Percentiles rank a stretch among this genome's conserved stretches.
Evolutionary conservation across 2,888 invertebrate genomes (phyloP).

Genomic region (Hanleya hanleyi): DNA sequence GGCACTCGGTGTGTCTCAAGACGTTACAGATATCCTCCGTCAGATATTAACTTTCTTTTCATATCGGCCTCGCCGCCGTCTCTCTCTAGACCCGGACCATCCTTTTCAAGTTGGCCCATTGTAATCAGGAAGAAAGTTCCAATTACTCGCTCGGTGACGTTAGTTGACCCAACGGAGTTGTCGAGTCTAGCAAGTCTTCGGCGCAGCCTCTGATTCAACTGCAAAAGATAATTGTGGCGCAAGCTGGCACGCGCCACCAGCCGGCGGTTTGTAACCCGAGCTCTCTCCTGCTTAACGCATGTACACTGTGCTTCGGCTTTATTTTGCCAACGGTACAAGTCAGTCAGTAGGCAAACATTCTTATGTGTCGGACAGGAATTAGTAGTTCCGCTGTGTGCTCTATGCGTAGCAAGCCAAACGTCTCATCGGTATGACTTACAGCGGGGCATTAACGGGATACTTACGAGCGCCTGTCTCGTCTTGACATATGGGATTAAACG

Average conservation of each 20-base stretch:
- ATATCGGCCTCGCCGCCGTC: background rate
- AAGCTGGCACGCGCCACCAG: background rate
- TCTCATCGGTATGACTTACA: no score
- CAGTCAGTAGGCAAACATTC: slow-evolving; percentile 1
- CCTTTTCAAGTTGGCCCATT: background rate
- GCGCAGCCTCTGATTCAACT: background rate
- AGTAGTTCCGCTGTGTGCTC: background rate
- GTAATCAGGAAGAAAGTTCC: background rate
- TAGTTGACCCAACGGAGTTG: background rate
- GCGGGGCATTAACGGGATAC: no score
- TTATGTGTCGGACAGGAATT: background rate
- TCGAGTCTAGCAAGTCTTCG: background rate
- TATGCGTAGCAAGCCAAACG: no score
- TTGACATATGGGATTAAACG: no score
- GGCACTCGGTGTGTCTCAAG: background rate
- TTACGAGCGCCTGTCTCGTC: no score
- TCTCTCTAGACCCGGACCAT: slow-evolving; percentile 5
- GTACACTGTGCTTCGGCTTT: background rate
- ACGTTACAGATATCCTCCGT: background rate
- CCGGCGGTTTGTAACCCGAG: background rate
- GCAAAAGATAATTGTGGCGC: background rate
- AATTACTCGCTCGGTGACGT: slow-evolving; percentile 2
- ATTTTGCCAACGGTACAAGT: slow-evolving; percentile 10
- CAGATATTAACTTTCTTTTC: background rate
- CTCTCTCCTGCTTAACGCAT: background rate